Evolutionary conservation across 2,888 invertebrate genomes (phyloP).

Genomic region (Temnothorax unifasciatus): DNA sequence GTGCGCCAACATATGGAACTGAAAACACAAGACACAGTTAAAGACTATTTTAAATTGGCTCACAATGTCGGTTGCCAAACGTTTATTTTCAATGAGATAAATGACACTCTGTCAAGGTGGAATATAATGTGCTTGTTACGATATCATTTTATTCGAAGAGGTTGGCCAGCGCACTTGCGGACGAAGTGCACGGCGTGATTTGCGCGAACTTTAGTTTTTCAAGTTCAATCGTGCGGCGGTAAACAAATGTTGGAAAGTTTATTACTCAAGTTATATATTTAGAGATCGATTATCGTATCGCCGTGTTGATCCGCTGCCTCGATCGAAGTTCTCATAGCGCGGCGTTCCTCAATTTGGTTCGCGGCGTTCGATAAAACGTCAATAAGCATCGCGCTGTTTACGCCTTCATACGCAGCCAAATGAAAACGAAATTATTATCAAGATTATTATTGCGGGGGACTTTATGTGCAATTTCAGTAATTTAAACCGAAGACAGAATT

Average conservation of each 20-base stretch:
- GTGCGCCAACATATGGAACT: background rate
- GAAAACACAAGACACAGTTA: background rate
- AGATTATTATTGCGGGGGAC: background rate
- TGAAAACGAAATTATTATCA: background rate
- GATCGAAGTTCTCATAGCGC: background rate
- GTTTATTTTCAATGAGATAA: background rate
- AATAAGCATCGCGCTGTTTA: background rate
- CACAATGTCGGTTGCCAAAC: background rate
- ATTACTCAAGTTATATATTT: background rate
- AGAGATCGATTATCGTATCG: background rate
- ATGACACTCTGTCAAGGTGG: background rate
- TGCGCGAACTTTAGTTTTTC: background rate
- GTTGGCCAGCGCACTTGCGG: background rate
- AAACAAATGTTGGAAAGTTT: background rate
- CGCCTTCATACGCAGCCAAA: background rate
- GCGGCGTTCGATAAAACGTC: background rate
- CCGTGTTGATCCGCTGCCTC: background rate
- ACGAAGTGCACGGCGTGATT: background rate
- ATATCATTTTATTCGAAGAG: background rate
- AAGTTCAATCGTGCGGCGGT: background rate
- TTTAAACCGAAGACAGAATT: background rate
- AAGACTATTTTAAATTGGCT: background rate
- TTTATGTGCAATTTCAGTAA: background rate
- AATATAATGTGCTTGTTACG: background rate
- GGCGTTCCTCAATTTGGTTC: background rate